A percentile compares a stretch with the other conserved stretches of the same genome.
Evolutionary conservation across 2,888 invertebrate genomes (phyloP).

Genomic region (Agrenia bidenticulata): DNA sequence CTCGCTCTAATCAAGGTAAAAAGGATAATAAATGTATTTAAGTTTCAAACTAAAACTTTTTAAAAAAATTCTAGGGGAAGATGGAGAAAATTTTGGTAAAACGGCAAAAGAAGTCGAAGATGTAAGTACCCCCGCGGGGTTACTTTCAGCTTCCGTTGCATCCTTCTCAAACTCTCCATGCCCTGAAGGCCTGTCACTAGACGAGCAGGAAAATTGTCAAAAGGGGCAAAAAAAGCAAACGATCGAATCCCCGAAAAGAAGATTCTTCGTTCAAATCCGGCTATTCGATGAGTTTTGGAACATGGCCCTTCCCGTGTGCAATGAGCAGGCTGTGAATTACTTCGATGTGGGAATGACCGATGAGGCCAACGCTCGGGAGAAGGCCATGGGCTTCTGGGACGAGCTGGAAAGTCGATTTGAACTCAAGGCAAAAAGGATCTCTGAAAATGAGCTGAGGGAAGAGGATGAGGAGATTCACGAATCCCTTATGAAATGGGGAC

Average conservation of each 20-base stretch:
- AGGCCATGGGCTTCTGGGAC: slow-evolving; percentile 29
- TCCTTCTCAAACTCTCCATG: not conserved
- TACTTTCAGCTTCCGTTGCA: not conserved
- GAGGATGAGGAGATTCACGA: slow-evolving; percentile 37
- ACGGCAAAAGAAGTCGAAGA: slow-evolving; percentile 6
- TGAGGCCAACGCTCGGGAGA: slow-evolving; percentile 26
- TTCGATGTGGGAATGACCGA: slow-evolving; percentile 43
- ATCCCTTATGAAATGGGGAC: slow-evolving; percentile 25
- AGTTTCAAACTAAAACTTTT: too few species aligned
- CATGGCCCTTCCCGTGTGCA: slow-evolving; percentile 40
- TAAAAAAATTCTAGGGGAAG: too few species aligned
- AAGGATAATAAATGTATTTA: too few species aligned
- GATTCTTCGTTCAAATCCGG: slow-evolving; percentile 34
- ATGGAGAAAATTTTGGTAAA: slow-evolving; percentile 1
- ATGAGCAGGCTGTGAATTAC: slow-evolving; percentile 36
- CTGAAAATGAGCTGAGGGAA: slow-evolving; percentile 31
- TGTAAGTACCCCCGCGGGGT: not conserved
- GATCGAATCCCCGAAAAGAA: slow-evolving; percentile 25
- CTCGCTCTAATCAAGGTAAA: too few species aligned
- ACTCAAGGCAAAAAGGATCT: slow-evolving; percentile 23
- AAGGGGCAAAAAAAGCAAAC: slow-evolving; percentile 3
- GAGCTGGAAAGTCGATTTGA: slow-evolving; percentile 38
- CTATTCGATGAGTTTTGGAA: slow-evolving; percentile 46
- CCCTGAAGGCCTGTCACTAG: slow-evolving; percentile 12
- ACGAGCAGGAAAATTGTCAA: not conserved